Evolutionary conservation across 2,888 invertebrate genomes (phyloP).

Genomic region (Hemistola chrysoprasaria): DNA sequence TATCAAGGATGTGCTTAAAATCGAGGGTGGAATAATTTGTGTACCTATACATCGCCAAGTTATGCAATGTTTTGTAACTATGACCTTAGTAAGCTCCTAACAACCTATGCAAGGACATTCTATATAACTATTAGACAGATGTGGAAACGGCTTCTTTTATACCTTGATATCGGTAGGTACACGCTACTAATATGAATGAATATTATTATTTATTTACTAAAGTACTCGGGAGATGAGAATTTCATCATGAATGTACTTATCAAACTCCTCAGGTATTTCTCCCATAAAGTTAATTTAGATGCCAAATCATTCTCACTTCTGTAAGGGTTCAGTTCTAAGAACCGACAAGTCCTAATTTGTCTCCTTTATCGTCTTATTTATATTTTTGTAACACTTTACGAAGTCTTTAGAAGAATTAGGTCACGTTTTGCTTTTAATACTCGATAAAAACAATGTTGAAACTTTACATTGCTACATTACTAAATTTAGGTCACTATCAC

Average conservation of each 20-base stretch:
- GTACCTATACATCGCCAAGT: background rate
- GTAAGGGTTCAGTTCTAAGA: too few species aligned
- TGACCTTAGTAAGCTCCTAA: conserved; percentile 5
- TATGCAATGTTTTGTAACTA: conserved; percentile 6
- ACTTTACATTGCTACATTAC: conserved; percentile 3
- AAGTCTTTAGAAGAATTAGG: background rate
- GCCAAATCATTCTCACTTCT: too few species aligned
- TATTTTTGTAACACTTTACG: background rate
- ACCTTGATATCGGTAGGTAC: background rate
- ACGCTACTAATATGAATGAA: too few species aligned
- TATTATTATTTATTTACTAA: too few species aligned
- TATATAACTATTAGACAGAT: background rate
- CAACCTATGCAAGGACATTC: conserved; percentile 6
- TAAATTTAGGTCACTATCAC: conserved; percentile 14
- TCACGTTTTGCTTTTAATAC: conserved; percentile 8
- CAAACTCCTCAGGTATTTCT: too few species aligned
- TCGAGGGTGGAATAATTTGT: conserved; percentile 1
- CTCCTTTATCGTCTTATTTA: too few species aligned
- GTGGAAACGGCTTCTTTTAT: conserved; percentile 6
- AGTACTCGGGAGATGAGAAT: too few species aligned
- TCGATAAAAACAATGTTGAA: conserved; percentile 1
- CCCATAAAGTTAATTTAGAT: too few species aligned
- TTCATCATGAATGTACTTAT: too few species aligned
- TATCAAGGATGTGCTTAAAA: conserved; percentile 8
- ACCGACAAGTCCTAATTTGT: too few species aligned